Base-by-base conservation (phyloP, 2,797 vertebrate genomes). In the Cyprinodon diabolis region DNA sequence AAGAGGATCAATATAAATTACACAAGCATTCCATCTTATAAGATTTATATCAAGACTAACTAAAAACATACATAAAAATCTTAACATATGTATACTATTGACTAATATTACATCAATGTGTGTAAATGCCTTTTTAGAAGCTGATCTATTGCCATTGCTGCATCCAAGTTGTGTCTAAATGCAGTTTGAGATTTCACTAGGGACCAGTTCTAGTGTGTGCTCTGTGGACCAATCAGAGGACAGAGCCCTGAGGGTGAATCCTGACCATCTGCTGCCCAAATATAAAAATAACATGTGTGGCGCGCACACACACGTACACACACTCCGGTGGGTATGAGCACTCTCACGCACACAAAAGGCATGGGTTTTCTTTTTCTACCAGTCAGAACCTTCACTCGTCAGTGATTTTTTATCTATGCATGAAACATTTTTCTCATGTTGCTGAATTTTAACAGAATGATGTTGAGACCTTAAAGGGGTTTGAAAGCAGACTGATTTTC, bases 261-360 rank as follows among this genome's bases (percentile, higher is more conserved):
- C 74, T 70, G 69, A 66, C 87, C 89, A 90, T 90, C 90, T 90
- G 87, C 81, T 78, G 68, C 80, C 65, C 80, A 45, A 77, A 68
- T 57, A 72, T 66, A 79, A 66, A 77, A 19, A 43, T 52, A 65
- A 35, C 19, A 57, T 47, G 60, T 49, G 48, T 15, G 48, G 19
- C 19, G 11, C 56, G 7, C 56, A 25, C 4, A 57, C 10, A 25
- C 14, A 51, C 49, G 19, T 8, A 54, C 51, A 63, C 37, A 63
- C 37, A 54, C 19, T 1, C 51, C 30, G 30, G 30, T 30, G 30
- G 30, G 30, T 30, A 30, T 30, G 30, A 2, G 21, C 51, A 54
- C 51, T 11, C 25, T 30, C 51, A 78, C 74, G 80, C 80, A 78
- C 62, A 66, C 14, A 66, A 6, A 35, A 68, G 66, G 54, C 15